These are phyloP conservation scores for Cossypha polioptera DNA, from an alignment of 2,797 vertebrate species.

Conservation along the genomic window DNA sequence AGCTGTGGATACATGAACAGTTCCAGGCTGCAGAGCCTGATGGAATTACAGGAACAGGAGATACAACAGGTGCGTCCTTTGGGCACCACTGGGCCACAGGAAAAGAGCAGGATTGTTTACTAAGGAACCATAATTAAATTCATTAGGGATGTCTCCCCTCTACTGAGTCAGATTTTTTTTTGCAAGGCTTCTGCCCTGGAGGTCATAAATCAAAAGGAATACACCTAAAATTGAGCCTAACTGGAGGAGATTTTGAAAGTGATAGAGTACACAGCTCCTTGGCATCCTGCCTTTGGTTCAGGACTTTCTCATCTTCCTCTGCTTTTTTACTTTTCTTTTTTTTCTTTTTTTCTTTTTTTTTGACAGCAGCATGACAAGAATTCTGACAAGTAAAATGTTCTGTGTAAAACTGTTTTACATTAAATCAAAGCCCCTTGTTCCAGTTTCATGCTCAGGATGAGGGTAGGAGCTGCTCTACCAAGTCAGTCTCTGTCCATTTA, in stretches of 20 bases:
- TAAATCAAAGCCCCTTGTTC: neutral
- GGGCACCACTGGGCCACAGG: neutral
- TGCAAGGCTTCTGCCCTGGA: neutral
- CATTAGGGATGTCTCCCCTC: neutral
- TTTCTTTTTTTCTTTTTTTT: neutral
- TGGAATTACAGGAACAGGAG: neutral
- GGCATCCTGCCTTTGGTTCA: neutral
- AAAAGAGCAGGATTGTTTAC: neutral
- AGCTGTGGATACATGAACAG: neutral
- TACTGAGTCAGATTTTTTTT: neutral
- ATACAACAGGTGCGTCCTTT: neutral
- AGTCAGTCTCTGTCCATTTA: neutral
- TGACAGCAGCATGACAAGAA: neutral
- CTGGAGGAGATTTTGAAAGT: neutral
- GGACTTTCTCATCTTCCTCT: neutral
- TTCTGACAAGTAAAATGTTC: neutral
- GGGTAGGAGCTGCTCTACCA: neutral
- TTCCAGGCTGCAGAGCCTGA: neutral
- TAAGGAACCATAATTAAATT: neutral
- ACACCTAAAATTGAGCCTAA: neutral
- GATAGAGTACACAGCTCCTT: neutral
- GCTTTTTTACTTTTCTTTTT: neutral
- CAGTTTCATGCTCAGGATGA: neutral
- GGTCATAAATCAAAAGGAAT: neutral
- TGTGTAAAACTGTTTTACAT: neutral